A percentile compares a stretch with the other conserved stretches of the same genome.
phyloP scores from a whole-genome alignment of 2,797 vertebrate genomes.

The Danio jaintianensis region DNA sequence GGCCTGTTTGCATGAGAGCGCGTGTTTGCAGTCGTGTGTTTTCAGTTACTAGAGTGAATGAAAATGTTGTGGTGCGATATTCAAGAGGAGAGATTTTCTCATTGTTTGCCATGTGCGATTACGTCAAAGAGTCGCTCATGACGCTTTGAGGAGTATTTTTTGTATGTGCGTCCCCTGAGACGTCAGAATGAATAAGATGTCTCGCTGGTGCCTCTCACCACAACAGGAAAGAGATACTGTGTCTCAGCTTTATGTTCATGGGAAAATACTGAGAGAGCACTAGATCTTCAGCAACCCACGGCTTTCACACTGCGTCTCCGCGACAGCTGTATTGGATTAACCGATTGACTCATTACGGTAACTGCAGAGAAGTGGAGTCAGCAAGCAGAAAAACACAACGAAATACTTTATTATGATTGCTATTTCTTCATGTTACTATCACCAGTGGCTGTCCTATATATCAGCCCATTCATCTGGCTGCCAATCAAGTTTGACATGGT shows the following conservation, averaged over 20 bases:
- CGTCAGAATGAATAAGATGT: conserved; percentile 72
- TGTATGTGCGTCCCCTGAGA: conserved; percentile 66
- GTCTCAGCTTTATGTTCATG: conserved; percentile 71
- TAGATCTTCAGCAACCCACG: conserved; percentile 39
- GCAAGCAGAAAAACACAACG: conserved; percentile 4
- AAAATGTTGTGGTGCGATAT: conserved; percentile 3
- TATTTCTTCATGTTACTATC: background rate
- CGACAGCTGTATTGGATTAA: conserved; percentile 53
- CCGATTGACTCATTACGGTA: conserved; percentile 48
- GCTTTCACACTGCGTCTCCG: conserved; percentile 45
- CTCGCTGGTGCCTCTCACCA: conserved; percentile 65
- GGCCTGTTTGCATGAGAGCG: background rate
- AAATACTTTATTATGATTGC: conserved; percentile 8
- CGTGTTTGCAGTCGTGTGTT: conserved; percentile 14
- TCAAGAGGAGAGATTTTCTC: conserved; percentile 44
- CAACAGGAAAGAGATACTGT: conserved; percentile 22
- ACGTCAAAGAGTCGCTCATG: conserved; percentile 49
- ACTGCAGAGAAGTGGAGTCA: conserved; percentile 32
- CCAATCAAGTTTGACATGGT: too few species aligned
- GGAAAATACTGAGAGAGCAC: conserved; percentile 63
- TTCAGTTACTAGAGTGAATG: conserved; percentile 22
- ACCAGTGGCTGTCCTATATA: background rate
- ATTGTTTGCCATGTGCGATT: conserved; percentile 46
- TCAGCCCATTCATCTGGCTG: background rate
- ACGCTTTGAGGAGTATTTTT: conserved; percentile 72